Evolutionary conservation across 2,113 vertebrate species (phyloP), one percentile per base, ranked within the genome.

Genomic region (Danionella cerebrum): DNA sequence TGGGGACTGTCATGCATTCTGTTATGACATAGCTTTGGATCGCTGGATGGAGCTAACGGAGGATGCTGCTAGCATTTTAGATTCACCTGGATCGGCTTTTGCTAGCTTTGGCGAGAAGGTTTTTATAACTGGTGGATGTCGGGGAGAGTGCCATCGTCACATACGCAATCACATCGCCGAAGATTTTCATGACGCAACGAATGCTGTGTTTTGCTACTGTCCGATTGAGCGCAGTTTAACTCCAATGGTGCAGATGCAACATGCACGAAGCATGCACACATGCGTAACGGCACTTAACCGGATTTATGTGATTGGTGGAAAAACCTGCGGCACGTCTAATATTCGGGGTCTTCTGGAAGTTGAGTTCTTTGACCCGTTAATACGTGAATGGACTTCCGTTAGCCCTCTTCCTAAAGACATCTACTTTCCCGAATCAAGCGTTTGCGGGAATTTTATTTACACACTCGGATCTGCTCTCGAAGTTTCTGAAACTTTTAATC

Each of bases 161-260:
- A 95, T 44, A 91, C 95, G 67, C 96, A 99, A 92, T 98, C 68
- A 91, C 91, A 3, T 89, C 94, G 71, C 81, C 86, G n/a, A n/a
- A n/a, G n/a, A n/a, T 0, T 89, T 89, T 58, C 96, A 99, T 1
- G 89, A 98, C 18, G 94, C 94, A 38, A 95, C 92, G 1, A 91
- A 94, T 13, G 90, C 95, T 72, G 91, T 91, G 7, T 99, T 93
- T 94, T 97, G 93, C 84, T 96, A 93, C 82, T 97, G 94, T 70
- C 96, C 94, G 2, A 80, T 90, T 65, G 88, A 86, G 45, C 88
- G 89, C 59, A 90, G 89, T 45, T 91, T 91, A 73, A 85, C 84
- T 11, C 79, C 83, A 24, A 91, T 83, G n/a, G 90, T 91, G 0
- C 70, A 86, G 24, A 96, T 99, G 96, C 87, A 84, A 62, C 90